Evolutionary conservation across 2,113 vertebrate species (phyloP), one percentile per base, ranked within the genome.

Genomic region (Cnemophilus loriae): DNA sequence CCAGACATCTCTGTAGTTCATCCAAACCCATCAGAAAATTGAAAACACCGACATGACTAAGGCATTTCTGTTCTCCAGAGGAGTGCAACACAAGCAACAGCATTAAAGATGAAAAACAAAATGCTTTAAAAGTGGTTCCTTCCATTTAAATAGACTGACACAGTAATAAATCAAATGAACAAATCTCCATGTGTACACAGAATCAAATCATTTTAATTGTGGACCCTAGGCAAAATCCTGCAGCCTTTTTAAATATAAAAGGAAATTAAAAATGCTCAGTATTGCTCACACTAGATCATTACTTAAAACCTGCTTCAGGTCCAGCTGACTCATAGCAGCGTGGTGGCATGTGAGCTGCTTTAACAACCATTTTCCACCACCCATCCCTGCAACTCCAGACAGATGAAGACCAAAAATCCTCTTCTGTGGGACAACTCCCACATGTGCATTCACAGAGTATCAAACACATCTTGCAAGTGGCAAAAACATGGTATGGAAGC

Each of bases 381-480:
- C 88, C 93, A 89, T 70, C 64, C 13, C 44, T 77, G 56, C 88
- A 67, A 4, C 8, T 53, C 49, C 68, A 88, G 64, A 41, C 68
- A 59, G 6, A 75, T 5, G 44, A 84, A 60, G 76, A 86, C 55
- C 76, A 89, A 78, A 90, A 96, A 71, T 52, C 83, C 79, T 94
- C 60, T 19, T 44, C 76, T 49, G 88, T 71, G 88, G 52, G 92
- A 93, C 50, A 89, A 42, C 84, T 87, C 93, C 93, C 71, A 83
- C 85, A 95, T 96, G 93, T 94, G 83, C 75, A 84, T 75, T 94
- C 95, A 80, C 83, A 95, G 89, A 59, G 90, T 85, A 95, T 93
- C 94, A 93, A 83, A 87, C 75, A 39, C 42, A 90, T 83, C 90
- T 28, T 52, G 68, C 83, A 90, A 90, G 85, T 47, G 73, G 90